Percentiles rank a stretch among this genome's conserved stretches.
These are phyloP conservation scores for Eulemur rufifrons DNA, from an alignment of 2,113 vertebrate species.

Conservation along the genomic window DNA sequence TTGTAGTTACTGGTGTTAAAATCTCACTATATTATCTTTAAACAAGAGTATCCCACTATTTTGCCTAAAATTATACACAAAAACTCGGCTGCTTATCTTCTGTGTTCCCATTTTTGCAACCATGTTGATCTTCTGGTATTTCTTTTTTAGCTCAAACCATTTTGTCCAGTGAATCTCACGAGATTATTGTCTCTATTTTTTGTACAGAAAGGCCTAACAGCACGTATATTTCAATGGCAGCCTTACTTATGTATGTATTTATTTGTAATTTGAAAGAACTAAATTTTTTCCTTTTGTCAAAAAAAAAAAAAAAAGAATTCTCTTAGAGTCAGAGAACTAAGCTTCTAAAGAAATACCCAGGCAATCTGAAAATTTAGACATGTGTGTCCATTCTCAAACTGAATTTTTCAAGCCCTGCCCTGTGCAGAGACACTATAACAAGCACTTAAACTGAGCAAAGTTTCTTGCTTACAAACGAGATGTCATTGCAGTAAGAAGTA, in stretches of 20 bases:
- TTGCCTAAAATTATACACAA: constrained; percentile 62
- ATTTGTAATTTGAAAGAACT: constrained; percentile 66
- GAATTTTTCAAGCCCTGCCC: background rate
- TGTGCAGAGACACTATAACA: background rate
- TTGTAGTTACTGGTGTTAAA: constrained; percentile 80
- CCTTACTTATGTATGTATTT: background rate
- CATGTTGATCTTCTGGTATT: constrained; percentile 40
- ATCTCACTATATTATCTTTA: constrained; percentile 79
- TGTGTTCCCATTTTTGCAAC: background rate
- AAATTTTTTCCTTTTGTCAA: constrained; percentile 55
- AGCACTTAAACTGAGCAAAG: background rate
- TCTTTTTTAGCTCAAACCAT: constrained; percentile 42
- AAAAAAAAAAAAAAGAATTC: background rate
- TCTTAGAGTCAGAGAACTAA: background rate
- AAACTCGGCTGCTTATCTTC: background rate
- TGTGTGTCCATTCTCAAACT: too few relatives aligned
- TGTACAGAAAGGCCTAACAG: constrained; percentile 29
- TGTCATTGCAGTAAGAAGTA: background rate
- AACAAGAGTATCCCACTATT: constrained; percentile 68
- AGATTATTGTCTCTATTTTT: constrained; percentile 65
- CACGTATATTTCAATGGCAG: constrained; percentile 67
- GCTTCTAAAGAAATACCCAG: background rate
- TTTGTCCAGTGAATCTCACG: constrained; percentile 51
- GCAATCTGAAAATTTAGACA: background rate
- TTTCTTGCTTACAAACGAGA: background rate